Conservation (phyloP, 2,888 invertebrate genomes). For the Troglohyphantes excavatus region DNA sequence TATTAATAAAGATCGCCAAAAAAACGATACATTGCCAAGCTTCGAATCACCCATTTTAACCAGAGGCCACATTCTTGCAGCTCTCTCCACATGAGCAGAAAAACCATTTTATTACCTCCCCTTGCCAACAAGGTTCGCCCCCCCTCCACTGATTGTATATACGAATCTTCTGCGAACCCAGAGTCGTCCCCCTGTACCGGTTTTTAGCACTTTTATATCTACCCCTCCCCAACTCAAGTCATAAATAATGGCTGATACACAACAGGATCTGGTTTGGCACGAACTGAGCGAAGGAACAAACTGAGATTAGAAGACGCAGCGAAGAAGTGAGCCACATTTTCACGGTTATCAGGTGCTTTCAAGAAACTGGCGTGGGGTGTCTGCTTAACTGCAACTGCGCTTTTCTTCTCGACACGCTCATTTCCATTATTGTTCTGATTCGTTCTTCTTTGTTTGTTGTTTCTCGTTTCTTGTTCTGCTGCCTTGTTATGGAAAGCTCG, state of each 20-base stretch:
- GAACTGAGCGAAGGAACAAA: not conserved
- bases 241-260: constrained; percentile 64
- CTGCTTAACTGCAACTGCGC: constrained; percentile 20
- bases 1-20: not conserved
- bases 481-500: constrained; percentile 11
- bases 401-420: constrained; percentile 19
- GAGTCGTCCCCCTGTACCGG: not conserved
- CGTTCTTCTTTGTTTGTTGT: constrained; percentile 19
- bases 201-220: constrained; percentile 14
- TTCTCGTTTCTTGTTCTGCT: not conserved
- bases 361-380: not conserved
- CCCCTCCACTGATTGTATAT: not conserved
- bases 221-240: constrained; percentile 21
- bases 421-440: constrained; percentile 49
- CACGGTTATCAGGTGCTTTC: constrained; percentile 25
- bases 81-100: not conserved
- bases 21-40: not conserved
- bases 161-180: not conserved
- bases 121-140: constrained; percentile 22
- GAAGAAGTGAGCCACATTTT: constrained; percentile 33
- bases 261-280: constrained; percentile 55
- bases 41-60: not conserved
- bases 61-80: not conserved
- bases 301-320: constrained; percentile 7
- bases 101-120: not conserved